phyloP scores from a whole-genome alignment of 1,140 invertebrate species.

The Dendrolimus kikuchii region DNA sequence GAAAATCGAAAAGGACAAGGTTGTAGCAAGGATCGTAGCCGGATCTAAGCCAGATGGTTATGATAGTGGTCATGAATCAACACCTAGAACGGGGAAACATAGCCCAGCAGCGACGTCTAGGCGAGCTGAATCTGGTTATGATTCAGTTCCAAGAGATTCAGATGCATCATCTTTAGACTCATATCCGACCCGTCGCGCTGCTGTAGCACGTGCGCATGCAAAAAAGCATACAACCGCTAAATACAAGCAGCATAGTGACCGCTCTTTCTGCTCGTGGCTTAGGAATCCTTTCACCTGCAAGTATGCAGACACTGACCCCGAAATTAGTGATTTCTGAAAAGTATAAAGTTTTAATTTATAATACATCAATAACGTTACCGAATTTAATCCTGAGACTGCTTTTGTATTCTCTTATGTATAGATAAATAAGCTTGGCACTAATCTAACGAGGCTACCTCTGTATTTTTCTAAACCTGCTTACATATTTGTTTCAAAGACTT shows the following conservation, averaged over 20 bases:
- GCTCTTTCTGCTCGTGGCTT: slow-evolving; percentile 76
- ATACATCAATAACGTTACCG: slow-evolving; percentile 63
- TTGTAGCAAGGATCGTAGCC: slow-evolving; percentile 52
- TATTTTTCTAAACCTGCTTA: slow-evolving; percentile 66
- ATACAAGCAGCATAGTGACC: slow-evolving; percentile 74
- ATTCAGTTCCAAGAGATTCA: slow-evolving; percentile 89
- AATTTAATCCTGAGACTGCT: slow-evolving; percentile 71
- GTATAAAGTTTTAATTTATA: slow-evolving; percentile 46
- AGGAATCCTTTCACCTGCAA: slow-evolving; percentile 81
- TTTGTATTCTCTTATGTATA: slow-evolving; percentile 69
- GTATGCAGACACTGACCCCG: slow-evolving; percentile 78
- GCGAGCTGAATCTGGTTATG: slow-evolving; percentile 89
- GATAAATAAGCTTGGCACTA: slow-evolving; percentile 60
- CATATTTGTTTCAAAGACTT: slow-evolving; percentile 3
- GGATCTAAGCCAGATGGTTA: slow-evolving; percentile 79
- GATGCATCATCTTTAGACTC: slow-evolving; percentile 88
- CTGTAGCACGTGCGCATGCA: slow-evolving; percentile 75
- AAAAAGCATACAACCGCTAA: slow-evolving; percentile 68
- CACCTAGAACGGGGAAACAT: slow-evolving; percentile 84
- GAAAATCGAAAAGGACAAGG: slow-evolving; percentile 57
- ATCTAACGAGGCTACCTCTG: slow-evolving; percentile 56
- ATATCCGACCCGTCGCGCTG: slow-evolving; percentile 79
- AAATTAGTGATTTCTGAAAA: slow-evolving; percentile 75
- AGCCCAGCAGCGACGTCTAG: slow-evolving; percentile 81
- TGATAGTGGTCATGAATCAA: slow-evolving; percentile 86